Evolutionary conservation across 2,888 invertebrate genomes (phyloP).

Genomic region (Caenorhabditis panamensis): DNA sequence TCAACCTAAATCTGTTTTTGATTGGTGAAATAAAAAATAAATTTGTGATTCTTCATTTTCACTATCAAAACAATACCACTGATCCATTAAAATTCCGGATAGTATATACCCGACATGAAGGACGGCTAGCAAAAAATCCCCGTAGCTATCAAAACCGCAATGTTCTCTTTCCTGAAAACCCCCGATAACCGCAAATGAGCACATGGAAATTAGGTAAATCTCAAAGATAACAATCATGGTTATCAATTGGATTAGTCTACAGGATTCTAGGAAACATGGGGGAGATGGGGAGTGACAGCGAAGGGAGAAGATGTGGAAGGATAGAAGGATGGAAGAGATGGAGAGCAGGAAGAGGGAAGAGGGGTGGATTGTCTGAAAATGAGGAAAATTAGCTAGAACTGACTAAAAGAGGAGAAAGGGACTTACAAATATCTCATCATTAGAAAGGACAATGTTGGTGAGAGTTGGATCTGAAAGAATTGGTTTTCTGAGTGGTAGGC

Average conservation of each 20-base stretch:
- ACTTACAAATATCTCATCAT: not conserved
- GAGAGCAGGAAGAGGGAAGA: not conserved
- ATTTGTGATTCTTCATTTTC: not conserved
- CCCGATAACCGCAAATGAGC: not conserved
- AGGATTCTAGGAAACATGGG: slow-evolving; percentile 6
- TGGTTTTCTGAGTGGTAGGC: not conserved
- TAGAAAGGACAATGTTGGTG: not conserved
- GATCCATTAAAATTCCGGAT: slow-evolving; percentile 10
- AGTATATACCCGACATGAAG: slow-evolving; percentile 5
- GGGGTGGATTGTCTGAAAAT: slow-evolving; percentile 11
- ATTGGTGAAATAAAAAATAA: slow-evolving; percentile 64
- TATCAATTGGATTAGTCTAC: slow-evolving; percentile 22
- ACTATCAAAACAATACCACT: slow-evolving; percentile 8
- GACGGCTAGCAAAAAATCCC: not conserved
- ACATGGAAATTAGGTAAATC: slow-evolving; percentile 9
- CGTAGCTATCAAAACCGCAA: not conserved
- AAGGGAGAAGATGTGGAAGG: not conserved
- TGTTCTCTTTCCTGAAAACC: not conserved
- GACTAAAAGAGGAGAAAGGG: not conserved
- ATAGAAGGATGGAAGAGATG: slow-evolving; percentile 12
- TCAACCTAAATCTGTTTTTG: slow-evolving; percentile 67
- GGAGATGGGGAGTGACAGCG: not conserved
- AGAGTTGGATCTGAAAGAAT: not conserved
- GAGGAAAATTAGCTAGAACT: not conserved
- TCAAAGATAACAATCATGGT: not conserved